Base-by-base conservation (phyloP, 2,797 vertebrate species). In the Tapera naevia region DNA sequence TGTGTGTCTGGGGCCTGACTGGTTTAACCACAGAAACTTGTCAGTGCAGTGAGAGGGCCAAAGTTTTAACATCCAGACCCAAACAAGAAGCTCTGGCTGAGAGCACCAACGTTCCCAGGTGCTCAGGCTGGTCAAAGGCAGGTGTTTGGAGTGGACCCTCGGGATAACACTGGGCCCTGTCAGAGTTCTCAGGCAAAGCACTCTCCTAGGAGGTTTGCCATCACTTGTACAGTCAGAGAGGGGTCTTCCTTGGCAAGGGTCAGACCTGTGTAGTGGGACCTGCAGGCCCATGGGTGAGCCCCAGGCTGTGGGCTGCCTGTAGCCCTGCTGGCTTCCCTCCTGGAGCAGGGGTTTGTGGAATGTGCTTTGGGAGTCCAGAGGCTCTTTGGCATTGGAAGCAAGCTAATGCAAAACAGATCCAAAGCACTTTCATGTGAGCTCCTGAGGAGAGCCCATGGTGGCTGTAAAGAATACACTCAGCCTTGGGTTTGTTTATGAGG, bases 371-470 rank as follows among this genome's bases (percentile, higher is more conserved):
- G 65, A 85, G 75, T 45, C 83, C 10, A 1, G 78, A 85, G 86
- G 79, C 83, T 93, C 64, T 74, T 91, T 94, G 96, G 95, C 95
- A 21, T 65, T 92, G 89, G 41, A 57, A 91, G 66, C 65, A 58
- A 93, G 67, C 70, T 93, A 93, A 97, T 94, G 91, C 83, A 91
- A 96, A 97, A 95, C 87, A 92, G 78, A 92, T 79, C 48, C 76
- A 74, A 45, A 91, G 56, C 0, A 0, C 91, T 97, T 97, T 96
- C 93, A 95, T 96, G 93, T 91, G 87, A 91, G 88, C 80, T 95
- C 94, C 95, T 66, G 87, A 96, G 76, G 94, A 91, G 95, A 95
- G 85, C 82, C 90, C 7, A 2, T 12, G 8, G 69, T 4, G 0
- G 74, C 75, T 78, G 66, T 45, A 62, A 80, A 91, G 85, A 91